phyloP scores from a whole-genome alignment of 2,888 invertebrate species.

The Pseudoips prasinana region DNA sequence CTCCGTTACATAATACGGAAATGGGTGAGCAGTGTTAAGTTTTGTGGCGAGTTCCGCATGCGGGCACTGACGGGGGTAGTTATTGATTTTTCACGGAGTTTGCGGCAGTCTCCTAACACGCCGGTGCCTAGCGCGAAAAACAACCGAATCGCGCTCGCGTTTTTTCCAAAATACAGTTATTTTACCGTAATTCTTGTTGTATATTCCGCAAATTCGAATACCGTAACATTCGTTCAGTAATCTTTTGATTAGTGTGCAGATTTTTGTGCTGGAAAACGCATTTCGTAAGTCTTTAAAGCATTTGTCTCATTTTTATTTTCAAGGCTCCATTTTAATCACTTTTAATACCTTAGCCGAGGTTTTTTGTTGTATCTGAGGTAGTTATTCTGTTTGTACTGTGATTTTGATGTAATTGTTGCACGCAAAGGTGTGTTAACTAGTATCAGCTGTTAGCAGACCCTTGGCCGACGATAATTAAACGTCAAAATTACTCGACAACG shows the following conservation, averaged over 20 bases:
- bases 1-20: slow-evolving; percentile 75
- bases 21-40: slow-evolving; percentile 72
- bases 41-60: slow-evolving; percentile 72
- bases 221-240: slow-evolving; percentile 27
- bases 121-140: slow-evolving; percentile 78
- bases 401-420: slow-evolving; percentile 13
- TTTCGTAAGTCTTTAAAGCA: slow-evolving; percentile 62
- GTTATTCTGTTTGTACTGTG: slow-evolving; percentile 15
- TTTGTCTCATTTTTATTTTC: slow-evolving; percentile 42
- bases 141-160: slow-evolving; percentile 67
- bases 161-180: slow-evolving; percentile 51
- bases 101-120: slow-evolving; percentile 76
- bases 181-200: slow-evolving; percentile 44
- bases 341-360: slow-evolving; percentile 41
- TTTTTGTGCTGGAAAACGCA: slow-evolving; percentile 59
- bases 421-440: slow-evolving; percentile 32
- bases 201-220: slow-evolving; percentile 18
- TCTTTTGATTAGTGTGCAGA: slow-evolving; percentile 50
- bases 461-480: slow-evolving; percentile 35
- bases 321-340: slow-evolving; percentile 53
- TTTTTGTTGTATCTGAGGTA: slow-evolving; percentile 31
- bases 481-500: slow-evolving; percentile 29
- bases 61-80: slow-evolving; percentile 64
- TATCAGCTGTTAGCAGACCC: slow-evolving; percentile 62
- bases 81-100: slow-evolving; percentile 77